Percentiles rank a stretch among this genome's conserved stretches.
These are phyloP conservation scores for Tetropium fuscum DNA, from an alignment of 2,888 invertebrate species.

Conservation along the genomic window DNA sequence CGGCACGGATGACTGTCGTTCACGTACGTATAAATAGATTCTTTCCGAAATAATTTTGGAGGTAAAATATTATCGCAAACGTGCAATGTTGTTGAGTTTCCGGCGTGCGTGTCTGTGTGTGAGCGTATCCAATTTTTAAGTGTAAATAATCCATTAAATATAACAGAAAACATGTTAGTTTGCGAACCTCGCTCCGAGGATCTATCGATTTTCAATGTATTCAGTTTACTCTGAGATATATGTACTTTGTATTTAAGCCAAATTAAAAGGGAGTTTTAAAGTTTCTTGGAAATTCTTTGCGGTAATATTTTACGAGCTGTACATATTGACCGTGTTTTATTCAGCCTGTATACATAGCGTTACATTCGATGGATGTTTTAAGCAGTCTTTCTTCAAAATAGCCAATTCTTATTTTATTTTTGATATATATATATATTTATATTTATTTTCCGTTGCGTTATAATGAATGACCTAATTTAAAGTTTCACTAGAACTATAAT, in stretches of 20 bases:
- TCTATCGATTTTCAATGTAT: slow-evolving; percentile 37
- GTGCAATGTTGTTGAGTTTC: slow-evolving; percentile 50
- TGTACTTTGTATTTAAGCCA: slow-evolving; percentile 28
- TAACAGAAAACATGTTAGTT: slow-evolving; percentile 33
- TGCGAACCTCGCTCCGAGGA: slow-evolving; percentile 22
- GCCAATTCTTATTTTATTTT: slow-evolving; percentile 40
- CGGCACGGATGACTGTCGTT: slow-evolving; percentile 40
- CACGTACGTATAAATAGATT: slow-evolving; percentile 57
- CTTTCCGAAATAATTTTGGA: slow-evolving; percentile 42
- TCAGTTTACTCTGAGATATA: slow-evolving; percentile 35
- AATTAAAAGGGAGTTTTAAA: slow-evolving; percentile 26
- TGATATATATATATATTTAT: slow-evolving; percentile 26
- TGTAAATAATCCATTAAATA: slow-evolving; percentile 43
- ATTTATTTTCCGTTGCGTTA: slow-evolving; percentile 16
- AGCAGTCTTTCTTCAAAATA: slow-evolving; percentile 45
- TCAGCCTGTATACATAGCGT: slow-evolving; percentile 33
- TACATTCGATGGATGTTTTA: slow-evolving; percentile 48
- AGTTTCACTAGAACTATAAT: slow-evolving; percentile 18
- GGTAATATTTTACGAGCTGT: slow-evolving; percentile 61
- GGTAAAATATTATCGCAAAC: slow-evolving; percentile 65
- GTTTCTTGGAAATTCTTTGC: slow-evolving; percentile 46
- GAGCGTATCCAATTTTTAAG: slow-evolving; percentile 41
- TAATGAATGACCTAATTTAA: slow-evolving; percentile 16
- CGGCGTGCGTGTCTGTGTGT: slow-evolving; percentile 46
- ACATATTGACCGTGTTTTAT: slow-evolving; percentile 41